A percentile compares a stretch with the other conserved stretches of the same genome.
Evolutionary conservation across 2,797 vertebrate species (phyloP).

Genomic region (Somateria mollissima): DNA sequence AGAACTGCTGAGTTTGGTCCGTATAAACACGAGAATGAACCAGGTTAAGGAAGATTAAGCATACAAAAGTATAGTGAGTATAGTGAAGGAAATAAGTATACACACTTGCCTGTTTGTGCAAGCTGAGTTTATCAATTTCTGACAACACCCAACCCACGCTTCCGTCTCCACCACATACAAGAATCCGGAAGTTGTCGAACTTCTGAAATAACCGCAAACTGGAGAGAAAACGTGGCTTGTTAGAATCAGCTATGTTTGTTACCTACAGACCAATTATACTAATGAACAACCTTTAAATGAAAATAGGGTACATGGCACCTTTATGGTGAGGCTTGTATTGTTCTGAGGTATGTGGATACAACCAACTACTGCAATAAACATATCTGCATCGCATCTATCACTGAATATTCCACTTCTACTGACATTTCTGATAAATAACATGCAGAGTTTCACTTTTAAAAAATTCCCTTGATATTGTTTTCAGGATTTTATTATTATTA

Average conservation of each 20-base stretch:
- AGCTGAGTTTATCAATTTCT: constrained; percentile 96
- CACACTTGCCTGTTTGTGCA: constrained; percentile 93
- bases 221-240: constrained; percentile 59
- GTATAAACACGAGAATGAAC: neutral
- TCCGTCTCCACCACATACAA: constrained; percentile 97
- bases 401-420: neutral
- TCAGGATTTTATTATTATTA: constrained; percentile 51
- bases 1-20: neutral
- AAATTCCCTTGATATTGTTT: constrained; percentile 34
- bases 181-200: constrained; percentile 98
- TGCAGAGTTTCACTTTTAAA: neutral
- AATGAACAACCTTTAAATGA: neutral
- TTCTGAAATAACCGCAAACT: constrained; percentile 98
- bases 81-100: neutral
- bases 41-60: neutral
- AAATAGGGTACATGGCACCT: neutral
- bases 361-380: neutral
- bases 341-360: neutral
- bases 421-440: constrained; percentile 38
- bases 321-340: neutral
- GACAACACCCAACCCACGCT: constrained; percentile 99
- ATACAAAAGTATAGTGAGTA: neutral
- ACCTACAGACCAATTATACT: neutral
- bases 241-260: neutral
- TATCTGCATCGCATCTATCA: neutral